Percentiles rank a stretch among this genome's conserved stretches.
These are phyloP conservation scores for Diglossa cyanea DNA, from an alignment of 2,797 vertebrate species.

Conservation along the genomic window DNA sequence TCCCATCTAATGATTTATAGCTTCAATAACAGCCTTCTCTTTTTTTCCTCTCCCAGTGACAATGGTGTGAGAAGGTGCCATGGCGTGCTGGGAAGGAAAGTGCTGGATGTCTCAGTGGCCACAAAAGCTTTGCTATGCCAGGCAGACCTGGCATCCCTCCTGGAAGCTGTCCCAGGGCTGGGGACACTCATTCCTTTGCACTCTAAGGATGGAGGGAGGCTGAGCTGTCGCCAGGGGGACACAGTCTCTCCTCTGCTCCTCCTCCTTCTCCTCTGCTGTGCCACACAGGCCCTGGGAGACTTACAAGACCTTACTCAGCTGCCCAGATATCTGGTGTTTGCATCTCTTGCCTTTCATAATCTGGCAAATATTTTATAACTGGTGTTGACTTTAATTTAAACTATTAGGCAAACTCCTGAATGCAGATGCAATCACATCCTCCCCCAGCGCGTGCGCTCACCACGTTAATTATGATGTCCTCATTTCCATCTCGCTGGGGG, in stretches of 20 bases:
- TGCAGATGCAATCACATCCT: slow-evolving; percentile 2
- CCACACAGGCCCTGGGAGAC: background rate
- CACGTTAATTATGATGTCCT: slow-evolving; percentile 67
- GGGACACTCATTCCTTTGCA: background rate
- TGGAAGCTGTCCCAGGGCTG: background rate
- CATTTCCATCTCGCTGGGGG: slow-evolving; percentile 56
- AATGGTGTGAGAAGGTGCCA: background rate
- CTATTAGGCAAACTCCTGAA: slow-evolving; percentile 13
- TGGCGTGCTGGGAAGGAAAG: background rate
- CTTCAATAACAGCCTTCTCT: background rate
- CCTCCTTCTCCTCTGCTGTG: background rate
- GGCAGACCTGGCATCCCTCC: background rate
- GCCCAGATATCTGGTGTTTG: slow-evolving; percentile 31
- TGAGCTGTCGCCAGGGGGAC: background rate
- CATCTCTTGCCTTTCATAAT: slow-evolving; percentile 49
- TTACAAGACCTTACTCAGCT: background rate
- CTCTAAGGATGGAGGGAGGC: background rate
- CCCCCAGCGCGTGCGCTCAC: fast-evolving
- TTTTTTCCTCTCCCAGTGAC: background rate
- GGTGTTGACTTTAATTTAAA: slow-evolving; percentile 67
- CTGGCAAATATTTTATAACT: background rate
- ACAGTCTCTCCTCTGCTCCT: background rate
- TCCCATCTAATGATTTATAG: slow-evolving; percentile 57
- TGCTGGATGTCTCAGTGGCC: background rate
- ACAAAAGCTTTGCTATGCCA: background rate